Base-by-base conservation (phyloP, 2,113 vertebrate species). In the Mixornis gularis region DNA sequence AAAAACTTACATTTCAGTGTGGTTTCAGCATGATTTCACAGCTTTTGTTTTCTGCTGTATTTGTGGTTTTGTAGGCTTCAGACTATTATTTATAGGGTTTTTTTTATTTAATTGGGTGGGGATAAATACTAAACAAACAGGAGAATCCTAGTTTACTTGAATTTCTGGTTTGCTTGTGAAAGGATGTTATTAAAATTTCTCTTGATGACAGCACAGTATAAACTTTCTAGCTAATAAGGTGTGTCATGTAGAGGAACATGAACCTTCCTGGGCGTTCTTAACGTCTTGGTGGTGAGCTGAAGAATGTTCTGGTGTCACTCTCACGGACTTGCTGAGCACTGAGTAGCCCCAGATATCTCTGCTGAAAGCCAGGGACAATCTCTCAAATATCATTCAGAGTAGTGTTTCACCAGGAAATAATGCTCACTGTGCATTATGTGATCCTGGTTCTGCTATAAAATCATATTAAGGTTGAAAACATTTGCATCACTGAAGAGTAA, bases 151-250 rank as follows among this genome's bases (percentile, higher is more conserved):
- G 70, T 93, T 93, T 76, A 94, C 96, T 89, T 93, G 95, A 95
- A 92, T 93, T 97, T 95, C 95, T 91, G 94, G 96, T 95, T 97
- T 96, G 94, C 79, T 88, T 34, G 69, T 92, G 92, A 92, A 95
- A 93, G 88, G 69, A 87, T 62, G 10, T 89, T 79, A 85, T 86
- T 93, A 92, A 89, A 93, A 73, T 85, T 90, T 95, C 85, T 96
- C 92, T 59, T 73, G 94, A 86, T 80, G 88, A 94, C 86, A 80
- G 69, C 79, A 84, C 32, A 81, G 32, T 68, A 55, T 90, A 95
- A 91, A 90, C 87, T 38, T 82, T 90, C 92, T 92, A 70, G 86
- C 51, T 93, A 56, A 74, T 59, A 69, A 88, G 56, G 85, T 77
- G 95, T 94, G 94, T 92, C 88, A 30, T 25, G 32, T 69, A 68